Base-by-base conservation (phyloP, 2,113 vertebrate genomes). In the Sapajus apella region DNA sequence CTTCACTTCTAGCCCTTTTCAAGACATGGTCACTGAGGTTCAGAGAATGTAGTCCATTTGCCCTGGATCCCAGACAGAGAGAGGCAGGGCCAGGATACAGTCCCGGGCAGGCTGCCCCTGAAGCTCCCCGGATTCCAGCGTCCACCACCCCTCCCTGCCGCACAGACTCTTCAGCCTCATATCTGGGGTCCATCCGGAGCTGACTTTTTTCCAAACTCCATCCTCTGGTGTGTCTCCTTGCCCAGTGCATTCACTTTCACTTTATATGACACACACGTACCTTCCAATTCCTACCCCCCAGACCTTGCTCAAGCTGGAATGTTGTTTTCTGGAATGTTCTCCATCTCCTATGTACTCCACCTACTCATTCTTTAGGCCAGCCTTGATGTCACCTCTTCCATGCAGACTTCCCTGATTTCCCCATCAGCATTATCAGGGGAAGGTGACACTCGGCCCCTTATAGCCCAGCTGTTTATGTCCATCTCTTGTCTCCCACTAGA, bases 91-190 rank as follows among this genome's bases (percentile, higher is more conserved):
- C 21, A 0, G 8, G 35, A n/a, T 8, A n/a, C 30, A 10, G 45
- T 35, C 27, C n/a, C 72, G 27, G 58, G 35, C 73, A 9, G 30
- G 72, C 40, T 2, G 66, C 18, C 61, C 17, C 68, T 1, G 0
- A 64, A 13, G 55, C 40, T 2, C 1, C 3, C 0, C 1, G 5
- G 3, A 52, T 18, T 52, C 52, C 20, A 2, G 3, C 5, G 14
- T 5, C 50, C 64, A 18, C 45, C 8, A 1, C 17, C 6, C 45
- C 1, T 0, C 66, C 8, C 30, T 0, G 25, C 70, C 82, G 4
- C 0, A 0, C 0, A 0, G 79, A 87, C 55, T 21, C 40, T 0
- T 14, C 47, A 0, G 84, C 20, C n/a, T 13, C 25, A 0, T 0
- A 2, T 4, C 0, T 0, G 2, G 30, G 43, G 11, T 25, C 70